Evolutionary conservation across 2,888 invertebrate genomes (phyloP), one percentile per base, ranked within the genome.

Genomic region (Malacosoma neustria): DNA sequence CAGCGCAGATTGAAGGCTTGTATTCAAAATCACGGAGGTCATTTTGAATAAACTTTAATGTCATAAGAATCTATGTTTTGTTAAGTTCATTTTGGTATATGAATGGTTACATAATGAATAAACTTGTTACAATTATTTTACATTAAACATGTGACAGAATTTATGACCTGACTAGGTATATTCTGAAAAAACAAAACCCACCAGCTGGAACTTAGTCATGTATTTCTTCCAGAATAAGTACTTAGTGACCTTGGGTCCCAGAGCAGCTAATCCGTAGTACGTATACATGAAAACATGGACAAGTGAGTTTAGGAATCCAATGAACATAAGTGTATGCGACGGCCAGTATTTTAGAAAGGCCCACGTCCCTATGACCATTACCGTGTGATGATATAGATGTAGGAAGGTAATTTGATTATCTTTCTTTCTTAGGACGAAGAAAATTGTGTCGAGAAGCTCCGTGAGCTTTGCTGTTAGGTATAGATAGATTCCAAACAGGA

Each of bases 171-270:
- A n/a, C n/a, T n/a, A n/a, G n/a, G n/a, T n/a, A n/a, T n/a, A n/a
- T n/a, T n/a, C n/a, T 1, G 11, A n/a, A 11, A 13, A 37, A 29
- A 33, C 2, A 15, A 9, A 6, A 68, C 81, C 86, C 66, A 93
- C 93, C 87, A 95, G 73, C 71, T 95, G 95, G 53, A 95, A 87
- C 42, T 87, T 88, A 0, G 95, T 95, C 80, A 95, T 91, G 62
- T 94, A 92, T 51, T 91, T 92, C 69, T 95, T 95, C 94, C 94
- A 95, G 89, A 92, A 93, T 33, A 95, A 75, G 65, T 92, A 94
- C 57, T 92, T 92, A 41, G 90, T 89, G 46, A 91, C 90, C 14
- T 87, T 67, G 0, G 94, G 93, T 9, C 94, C 95, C 42, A 94
- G 72, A 0, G 93, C 93, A 0, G 94, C 87, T 60, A 94, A 68